Conservation (phyloP, 1,140 invertebrate genomes). For the Euborellia annulipes region DNA sequence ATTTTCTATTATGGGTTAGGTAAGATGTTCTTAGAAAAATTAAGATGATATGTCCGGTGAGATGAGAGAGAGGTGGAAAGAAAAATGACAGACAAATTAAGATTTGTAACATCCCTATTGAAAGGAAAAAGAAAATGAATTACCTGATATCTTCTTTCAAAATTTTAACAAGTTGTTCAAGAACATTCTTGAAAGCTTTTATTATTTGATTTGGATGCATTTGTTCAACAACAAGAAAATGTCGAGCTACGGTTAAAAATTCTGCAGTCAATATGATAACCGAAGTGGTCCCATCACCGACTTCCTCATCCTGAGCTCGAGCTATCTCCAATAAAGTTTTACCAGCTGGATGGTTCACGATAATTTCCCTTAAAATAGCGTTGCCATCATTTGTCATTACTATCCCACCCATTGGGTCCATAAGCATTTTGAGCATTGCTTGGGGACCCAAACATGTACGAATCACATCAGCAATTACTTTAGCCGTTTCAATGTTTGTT, state of each 20-base stretch:
- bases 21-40: too few relatives aligned
- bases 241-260: conserved; percentile 79
- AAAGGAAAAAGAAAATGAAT: too few relatives aligned
- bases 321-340: conserved; percentile 99
- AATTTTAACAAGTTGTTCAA: conserved; percentile 80
- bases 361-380: conserved; percentile 96
- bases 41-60: too few relatives aligned
- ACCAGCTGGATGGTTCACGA: conserved; percentile 95
- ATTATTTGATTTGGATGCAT: conserved; percentile 97
- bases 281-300: conserved; percentile 96
- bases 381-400: conserved; percentile 99
- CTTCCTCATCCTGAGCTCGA: conserved; percentile 97
- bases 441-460: conserved; percentile 95
- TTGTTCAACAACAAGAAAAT: conserved; percentile 73
- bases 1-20: too few relatives aligned
- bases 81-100: too few relatives aligned
- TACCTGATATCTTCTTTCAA: conserved; percentile 62
- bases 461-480: conserved; percentile 96
- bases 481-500: conserved; percentile 28
- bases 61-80: too few relatives aligned
- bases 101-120: too few relatives aligned
- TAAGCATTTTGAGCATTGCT: conserved; percentile 98
- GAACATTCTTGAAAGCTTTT: conserved; percentile 77
- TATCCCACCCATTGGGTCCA: conserved; percentile 99
- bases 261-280: conserved; percentile 96